A percentile compares a stretch with the other conserved stretches of the same genome.
phyloP scores from a whole-genome alignment of 2,888 invertebrate species.

The Chaetogeoica ovagalla region DNA sequence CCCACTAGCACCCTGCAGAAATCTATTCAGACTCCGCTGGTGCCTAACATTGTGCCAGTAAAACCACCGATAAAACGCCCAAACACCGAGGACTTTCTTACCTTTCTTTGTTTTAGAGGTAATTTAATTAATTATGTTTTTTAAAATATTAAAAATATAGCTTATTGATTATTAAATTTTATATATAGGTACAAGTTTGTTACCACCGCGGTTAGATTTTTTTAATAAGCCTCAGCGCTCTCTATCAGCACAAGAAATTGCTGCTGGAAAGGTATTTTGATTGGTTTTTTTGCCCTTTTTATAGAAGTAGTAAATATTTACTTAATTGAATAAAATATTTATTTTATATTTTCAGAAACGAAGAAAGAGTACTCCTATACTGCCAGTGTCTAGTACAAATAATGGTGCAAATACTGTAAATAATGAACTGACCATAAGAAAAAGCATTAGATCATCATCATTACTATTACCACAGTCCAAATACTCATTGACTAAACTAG shows the following conservation, averaged over 20 bases:
- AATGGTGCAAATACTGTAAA: conserved; percentile 5
- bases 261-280: conserved; percentile 42
- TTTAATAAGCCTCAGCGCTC: conserved; percentile 54
- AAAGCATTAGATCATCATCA: conserved; percentile 27
- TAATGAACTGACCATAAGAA: conserved; percentile 23
- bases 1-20: conserved; percentile 64
- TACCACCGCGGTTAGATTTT: conserved; percentile 55
- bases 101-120: conserved; percentile 82
- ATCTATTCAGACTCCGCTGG: conserved; percentile 59
- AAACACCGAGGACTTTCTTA: conserved; percentile 83
- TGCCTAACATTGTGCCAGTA: conserved; percentile 26
- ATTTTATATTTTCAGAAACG: conserved; percentile 32
- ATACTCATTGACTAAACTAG: conserved; percentile 22
- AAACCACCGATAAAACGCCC: conserved; percentile 62
- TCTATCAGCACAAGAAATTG: conserved; percentile 39
- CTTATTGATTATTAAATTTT: conserved; percentile 11
- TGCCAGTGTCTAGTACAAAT: conserved; percentile 16
- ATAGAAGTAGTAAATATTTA: background rate
- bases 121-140: conserved; percentile 54
- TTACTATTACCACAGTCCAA: conserved; percentile 16
- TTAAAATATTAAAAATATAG: background rate
- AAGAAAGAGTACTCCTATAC: conserved; percentile 29
- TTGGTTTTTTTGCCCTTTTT: background rate
- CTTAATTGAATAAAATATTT: background rate
- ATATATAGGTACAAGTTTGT: conserved; percentile 54